These are phyloP conservation scores for Elephantulus edwardii DNA, from an alignment of 2,113 vertebrate genomes.

Conservation along the genomic window DNA sequence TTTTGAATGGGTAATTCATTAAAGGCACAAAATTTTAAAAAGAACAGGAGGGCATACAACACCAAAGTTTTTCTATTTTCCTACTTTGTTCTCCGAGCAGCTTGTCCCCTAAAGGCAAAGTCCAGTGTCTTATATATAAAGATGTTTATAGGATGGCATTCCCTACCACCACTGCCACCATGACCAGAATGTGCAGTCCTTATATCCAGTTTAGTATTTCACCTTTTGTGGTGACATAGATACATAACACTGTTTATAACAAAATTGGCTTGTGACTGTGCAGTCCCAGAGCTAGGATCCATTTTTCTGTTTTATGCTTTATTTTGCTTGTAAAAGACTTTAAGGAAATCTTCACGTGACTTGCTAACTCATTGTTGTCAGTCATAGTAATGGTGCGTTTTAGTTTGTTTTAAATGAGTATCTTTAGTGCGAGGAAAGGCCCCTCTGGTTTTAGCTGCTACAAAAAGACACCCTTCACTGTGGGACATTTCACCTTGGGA, in stretches of 20 bases:
- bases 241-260: background rate
- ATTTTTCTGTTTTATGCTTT: background rate
- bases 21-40: background rate
- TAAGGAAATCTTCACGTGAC: background rate
- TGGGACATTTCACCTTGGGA: background rate
- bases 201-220: background rate
- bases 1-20: constrained; percentile 38
- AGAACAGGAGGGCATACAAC: background rate
- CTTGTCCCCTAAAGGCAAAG: background rate
- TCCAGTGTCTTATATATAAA: background rate
- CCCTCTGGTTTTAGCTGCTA: background rate
- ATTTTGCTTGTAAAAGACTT: constrained; percentile 27
- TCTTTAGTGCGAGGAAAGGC: background rate
- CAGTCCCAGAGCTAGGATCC: background rate
- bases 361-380: background rate
- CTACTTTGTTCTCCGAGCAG: background rate
- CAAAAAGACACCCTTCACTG: background rate
- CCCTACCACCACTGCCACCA: background rate
- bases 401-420: background rate
- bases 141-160: background rate
- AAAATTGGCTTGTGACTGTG: background rate
- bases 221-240: background rate
- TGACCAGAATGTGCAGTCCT: background rate
- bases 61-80: background rate
- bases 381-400: background rate